Percentiles rank a stretch among this genome's conserved stretches.
These are phyloP conservation scores for Siphonodentalium dalli DNA, from an alignment of 2,888 invertebrate species.

Conservation along the genomic window DNA sequence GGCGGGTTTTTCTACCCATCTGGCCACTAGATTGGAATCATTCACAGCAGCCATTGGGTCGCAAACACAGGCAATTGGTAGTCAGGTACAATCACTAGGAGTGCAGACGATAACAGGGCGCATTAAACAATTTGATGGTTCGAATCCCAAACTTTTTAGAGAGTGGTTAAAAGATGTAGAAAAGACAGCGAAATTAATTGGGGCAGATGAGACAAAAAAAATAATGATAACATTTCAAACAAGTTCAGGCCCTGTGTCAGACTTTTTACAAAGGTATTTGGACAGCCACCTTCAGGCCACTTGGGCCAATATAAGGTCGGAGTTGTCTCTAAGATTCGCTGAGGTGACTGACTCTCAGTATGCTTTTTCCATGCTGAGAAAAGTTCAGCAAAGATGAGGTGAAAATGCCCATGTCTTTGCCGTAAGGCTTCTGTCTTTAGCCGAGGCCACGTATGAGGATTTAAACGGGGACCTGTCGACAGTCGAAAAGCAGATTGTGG, in stretches of 20 bases:
- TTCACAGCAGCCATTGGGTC: too few relatives aligned
- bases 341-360: constrained; percentile 21
- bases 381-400: constrained; percentile 12
- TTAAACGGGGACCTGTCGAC: background rate
- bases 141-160: constrained; percentile 12
- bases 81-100: too few relatives aligned
- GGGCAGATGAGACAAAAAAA: background rate
- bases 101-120: too few relatives aligned
- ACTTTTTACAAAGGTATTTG: constrained; percentile 18
- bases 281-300: background rate
- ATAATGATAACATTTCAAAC: constrained; percentile 18
- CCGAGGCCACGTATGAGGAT: constrained; percentile 18
- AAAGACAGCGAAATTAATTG: constrained; percentile 13
- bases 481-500: constrained; percentile 10
- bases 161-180: constrained; percentile 15
- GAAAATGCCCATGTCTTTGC: constrained; percentile 20
- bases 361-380: constrained; percentile 16
- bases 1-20: too few relatives aligned
- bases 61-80: too few relatives aligned
- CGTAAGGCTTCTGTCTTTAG: constrained; percentile 11
- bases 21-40: too few relatives aligned
- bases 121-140: constrained; percentile 23
- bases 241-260: constrained; percentile 11
- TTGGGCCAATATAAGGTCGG: constrained; percentile 3
- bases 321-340: constrained; percentile 10